These are phyloP conservation scores for Acheta domesticus DNA, from an alignment of 2,888 invertebrate species.

Conservation along the genomic window DNA sequence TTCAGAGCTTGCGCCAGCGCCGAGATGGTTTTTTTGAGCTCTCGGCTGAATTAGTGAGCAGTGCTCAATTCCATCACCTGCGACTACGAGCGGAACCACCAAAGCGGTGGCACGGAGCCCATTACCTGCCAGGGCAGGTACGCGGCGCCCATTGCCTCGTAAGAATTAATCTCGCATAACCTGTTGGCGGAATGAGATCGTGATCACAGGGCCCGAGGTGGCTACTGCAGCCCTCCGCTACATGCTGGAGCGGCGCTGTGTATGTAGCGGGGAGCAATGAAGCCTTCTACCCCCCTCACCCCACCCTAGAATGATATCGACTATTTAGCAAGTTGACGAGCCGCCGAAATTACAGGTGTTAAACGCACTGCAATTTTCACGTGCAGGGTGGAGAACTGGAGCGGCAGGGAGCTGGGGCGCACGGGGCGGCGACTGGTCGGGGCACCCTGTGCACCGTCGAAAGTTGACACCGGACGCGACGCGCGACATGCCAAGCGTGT, in stretches of 20 bases:
- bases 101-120: neutral
- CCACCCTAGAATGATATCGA: neutral
- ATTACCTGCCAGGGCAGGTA: neutral
- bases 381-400: neutral
- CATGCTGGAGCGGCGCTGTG: too few relatives aligned
- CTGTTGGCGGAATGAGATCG: constrained; percentile 18
- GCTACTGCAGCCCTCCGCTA: neutral
- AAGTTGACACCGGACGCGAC: constrained; percentile 9
- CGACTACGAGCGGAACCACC: neutral
- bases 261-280: neutral
- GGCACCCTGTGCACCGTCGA: neutral
- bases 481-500: constrained; percentile 18
- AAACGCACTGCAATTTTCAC: neutral
- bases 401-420: neutral
- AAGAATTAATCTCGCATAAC: constrained; percentile 18
- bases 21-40: neutral
- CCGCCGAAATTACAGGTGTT: neutral
- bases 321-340: neutral
- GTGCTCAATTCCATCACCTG: neutral
- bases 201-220: neutral
- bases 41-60: neutral
- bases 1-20: too few relatives aligned
- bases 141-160: neutral
- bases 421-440: neutral
- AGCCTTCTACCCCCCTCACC: neutral